These are phyloP conservation scores for Phortica variegata DNA, from an alignment of 1,140 invertebrate species.

Conservation along the genomic window DNA sequence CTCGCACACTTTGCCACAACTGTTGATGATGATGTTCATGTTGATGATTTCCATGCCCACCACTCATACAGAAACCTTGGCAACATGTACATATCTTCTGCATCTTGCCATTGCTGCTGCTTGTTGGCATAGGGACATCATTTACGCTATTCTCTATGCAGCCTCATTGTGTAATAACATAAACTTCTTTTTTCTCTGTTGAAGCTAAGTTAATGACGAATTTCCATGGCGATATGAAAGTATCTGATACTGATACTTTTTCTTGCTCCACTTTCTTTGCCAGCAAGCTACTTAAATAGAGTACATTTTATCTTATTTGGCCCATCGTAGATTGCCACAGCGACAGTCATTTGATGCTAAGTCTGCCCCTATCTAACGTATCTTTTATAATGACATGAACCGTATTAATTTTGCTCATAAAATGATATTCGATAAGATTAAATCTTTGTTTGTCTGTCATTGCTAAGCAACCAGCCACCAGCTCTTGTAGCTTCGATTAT, in stretches of 20 bases:
- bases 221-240: slow-evolving; percentile 48
- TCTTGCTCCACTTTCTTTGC: slow-evolving; percentile 13
- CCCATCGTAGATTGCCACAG: no score
- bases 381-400: slow-evolving; percentile 29
- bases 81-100: no score
- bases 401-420: slow-evolving; percentile 42
- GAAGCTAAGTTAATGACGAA: slow-evolving; percentile 55
- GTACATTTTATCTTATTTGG: no score
- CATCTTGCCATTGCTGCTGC: background rate
- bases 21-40: slow-evolving; percentile 26
- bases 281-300: no score
- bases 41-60: background rate
- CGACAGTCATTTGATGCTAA: no score
- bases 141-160: slow-evolving; percentile 16
- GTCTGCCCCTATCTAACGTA: no score
- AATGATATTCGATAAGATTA: slow-evolving; percentile 53
- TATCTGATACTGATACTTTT: slow-evolving; percentile 24
- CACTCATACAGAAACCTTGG: no score
- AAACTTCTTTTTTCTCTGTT: slow-evolving; percentile 44
- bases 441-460: slow-evolving; percentile 43
- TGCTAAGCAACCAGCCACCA: background rate
- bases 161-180: no score
- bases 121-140: background rate
- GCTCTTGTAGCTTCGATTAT: background rate
- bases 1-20: slow-evolving; percentile 43